Conservation (phyloP, 2,113 vertebrate genomes). For the Chionis minor region DNA sequence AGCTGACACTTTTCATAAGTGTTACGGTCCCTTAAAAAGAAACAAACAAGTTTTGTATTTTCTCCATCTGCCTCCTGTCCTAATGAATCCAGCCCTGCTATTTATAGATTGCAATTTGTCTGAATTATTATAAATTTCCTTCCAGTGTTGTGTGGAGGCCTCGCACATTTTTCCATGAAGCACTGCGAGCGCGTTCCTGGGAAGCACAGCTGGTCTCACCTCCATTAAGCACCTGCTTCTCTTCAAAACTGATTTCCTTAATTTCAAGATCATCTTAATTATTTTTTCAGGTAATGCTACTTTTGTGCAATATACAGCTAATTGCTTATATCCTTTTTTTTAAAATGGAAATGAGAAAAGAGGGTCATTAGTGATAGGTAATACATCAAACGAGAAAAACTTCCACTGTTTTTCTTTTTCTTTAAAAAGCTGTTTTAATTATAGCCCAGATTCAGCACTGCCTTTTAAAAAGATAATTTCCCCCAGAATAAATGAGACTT, state of each 20-base stretch:
- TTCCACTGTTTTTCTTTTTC: background rate
- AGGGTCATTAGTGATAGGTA: background rate
- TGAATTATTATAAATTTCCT: slow-evolving; percentile 52
- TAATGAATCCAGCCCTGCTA: slow-evolving; percentile 56
- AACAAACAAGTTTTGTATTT: slow-evolving; percentile 50
- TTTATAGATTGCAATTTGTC: slow-evolving; percentile 50
- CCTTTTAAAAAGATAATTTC: background rate
- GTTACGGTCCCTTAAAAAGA: slow-evolving; percentile 26
- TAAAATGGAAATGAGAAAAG: slow-evolving; percentile 11
- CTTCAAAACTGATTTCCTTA: slow-evolving; percentile 60
- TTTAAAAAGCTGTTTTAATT: slow-evolving; percentile 5
- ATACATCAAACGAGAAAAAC: background rate
- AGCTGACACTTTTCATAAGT: slow-evolving; percentile 48
- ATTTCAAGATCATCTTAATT: slow-evolving; percentile 66
- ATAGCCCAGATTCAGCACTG: background rate
- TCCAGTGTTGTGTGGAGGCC: slow-evolving; percentile 20
- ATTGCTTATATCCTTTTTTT: background rate
- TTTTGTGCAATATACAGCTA: slow-evolving; percentile 25
- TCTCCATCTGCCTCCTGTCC: slow-evolving; percentile 49
- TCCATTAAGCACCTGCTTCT: slow-evolving; percentile 68
- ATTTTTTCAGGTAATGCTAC: slow-evolving; percentile 51
- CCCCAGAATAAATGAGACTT: background rate
- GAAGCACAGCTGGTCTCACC: slow-evolving; percentile 61
- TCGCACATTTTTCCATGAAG: background rate
- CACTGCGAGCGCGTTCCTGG: background rate